Percentiles rank a stretch among this genome's conserved stretches.
Conservation (phyloP, 2,797 vertebrate species). For the Caiman crocodilus region DNA sequence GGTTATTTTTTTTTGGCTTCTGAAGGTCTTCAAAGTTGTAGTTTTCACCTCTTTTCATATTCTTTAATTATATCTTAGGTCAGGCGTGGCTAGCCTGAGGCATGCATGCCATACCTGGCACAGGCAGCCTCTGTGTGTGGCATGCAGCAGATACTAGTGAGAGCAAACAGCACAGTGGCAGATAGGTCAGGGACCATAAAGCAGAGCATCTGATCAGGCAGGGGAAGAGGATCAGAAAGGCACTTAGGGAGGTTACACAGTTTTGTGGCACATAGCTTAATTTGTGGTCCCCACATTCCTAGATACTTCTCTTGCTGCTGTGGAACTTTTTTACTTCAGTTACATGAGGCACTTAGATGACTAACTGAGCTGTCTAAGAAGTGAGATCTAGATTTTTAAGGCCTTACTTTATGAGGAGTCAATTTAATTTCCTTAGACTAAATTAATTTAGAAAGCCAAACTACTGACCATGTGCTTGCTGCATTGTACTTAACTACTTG, state of each 20-base stretch:
- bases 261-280: no score
- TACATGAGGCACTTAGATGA: background rate
- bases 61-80: background rate
- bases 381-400: background rate
- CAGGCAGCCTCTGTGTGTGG: no score
- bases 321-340: background rate
- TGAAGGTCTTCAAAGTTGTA: background rate
- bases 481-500: background rate
- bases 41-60: background rate
- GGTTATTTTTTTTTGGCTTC: background rate
- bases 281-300: background rate
- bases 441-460: background rate
- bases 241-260: no score
- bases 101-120: no score
- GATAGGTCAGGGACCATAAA: no score
- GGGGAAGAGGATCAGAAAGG: no score
- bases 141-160: no score
- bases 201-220: no score
- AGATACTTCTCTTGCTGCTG: background rate
- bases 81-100: no score
- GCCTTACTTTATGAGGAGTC: background rate
- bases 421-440: conserved; percentile 1
- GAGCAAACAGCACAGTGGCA: no score
- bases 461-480: background rate
- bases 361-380: background rate